Evolutionary conservation across 2,888 invertebrate genomes (phyloP).

Genomic region (Abrostola triplasia): DNA sequence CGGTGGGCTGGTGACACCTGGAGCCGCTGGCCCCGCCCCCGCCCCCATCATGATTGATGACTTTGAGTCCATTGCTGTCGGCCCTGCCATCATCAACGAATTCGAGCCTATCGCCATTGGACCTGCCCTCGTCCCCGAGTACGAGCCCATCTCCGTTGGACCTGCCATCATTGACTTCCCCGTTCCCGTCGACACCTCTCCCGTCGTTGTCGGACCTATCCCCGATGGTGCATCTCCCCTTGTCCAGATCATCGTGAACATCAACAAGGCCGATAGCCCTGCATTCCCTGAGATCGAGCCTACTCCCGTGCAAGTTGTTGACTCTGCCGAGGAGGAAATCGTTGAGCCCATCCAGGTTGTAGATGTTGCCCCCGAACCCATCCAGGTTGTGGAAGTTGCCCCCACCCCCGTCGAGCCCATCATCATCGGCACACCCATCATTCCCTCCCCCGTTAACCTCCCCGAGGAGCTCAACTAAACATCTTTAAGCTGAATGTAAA

Average conservation of each 20-base stretch:
- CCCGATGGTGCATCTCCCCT: conserved; percentile 49
- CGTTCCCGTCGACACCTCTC: conserved; percentile 20
- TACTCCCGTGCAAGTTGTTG: conserved; percentile 2
- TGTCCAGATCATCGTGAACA: conserved; percentile 60
- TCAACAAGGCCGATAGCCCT: conserved; percentile 40
- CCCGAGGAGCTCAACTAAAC: no score
- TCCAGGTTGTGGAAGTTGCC: conserved; percentile 9
- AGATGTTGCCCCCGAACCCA: conserved; percentile 4
- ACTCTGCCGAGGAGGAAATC: conserved; percentile 32
- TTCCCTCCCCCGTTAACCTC: no score
- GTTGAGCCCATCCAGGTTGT: conserved; percentile 29
- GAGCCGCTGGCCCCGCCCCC: conserved; percentile 68
- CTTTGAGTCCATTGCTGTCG: conserved; percentile 49
- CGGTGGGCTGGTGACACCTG: background rate
- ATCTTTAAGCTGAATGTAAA: no score
- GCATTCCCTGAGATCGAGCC: conserved; percentile 6
- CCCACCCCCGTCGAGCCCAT: conserved; percentile 27
- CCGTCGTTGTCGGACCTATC: conserved; percentile 15
- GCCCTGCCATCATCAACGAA: conserved; percentile 40
- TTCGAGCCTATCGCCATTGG: conserved; percentile 49
- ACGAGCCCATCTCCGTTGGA: conserved; percentile 17
- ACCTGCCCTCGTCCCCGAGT: conserved; percentile 45
- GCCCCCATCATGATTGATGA: conserved; percentile 62
- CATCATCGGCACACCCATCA: conserved; percentile 14
- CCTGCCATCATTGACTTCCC: conserved; percentile 37